phyloP scores from a whole-genome alignment of 2,888 invertebrate species.

The Aporophyla lueneburgensis region DNA sequence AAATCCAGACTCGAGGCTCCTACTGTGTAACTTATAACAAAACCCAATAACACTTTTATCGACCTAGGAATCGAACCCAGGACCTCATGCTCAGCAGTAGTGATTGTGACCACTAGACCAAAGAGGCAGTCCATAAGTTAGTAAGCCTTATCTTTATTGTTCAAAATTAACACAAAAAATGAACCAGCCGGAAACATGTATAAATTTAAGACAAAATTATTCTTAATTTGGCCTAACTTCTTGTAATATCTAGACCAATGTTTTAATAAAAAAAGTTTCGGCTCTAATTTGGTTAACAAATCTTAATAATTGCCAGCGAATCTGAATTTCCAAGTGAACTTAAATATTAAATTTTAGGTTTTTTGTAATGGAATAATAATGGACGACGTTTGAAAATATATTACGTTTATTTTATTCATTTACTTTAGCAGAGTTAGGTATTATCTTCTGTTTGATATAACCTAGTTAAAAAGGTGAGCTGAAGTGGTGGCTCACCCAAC shows the following conservation, averaged over 20 bases:
- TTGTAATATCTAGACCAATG: constrained; percentile 11
- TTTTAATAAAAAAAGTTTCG: constrained; percentile 27
- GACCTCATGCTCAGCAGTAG: neutral
- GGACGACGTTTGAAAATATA: neutral
- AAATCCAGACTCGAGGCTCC: neutral
- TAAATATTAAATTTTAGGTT: constrained; percentile 8
- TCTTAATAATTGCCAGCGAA: constrained; percentile 21
- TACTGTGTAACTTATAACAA: neutral
- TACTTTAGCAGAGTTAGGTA: neutral
- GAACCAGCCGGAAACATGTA: neutral
- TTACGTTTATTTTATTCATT: neutral
- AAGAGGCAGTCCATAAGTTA: neutral
- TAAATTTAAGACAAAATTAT: neutral
- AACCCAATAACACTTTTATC: neutral
- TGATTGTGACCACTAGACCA: neutral
- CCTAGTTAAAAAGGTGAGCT: neutral
- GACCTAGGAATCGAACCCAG: neutral
- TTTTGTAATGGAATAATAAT: neutral
- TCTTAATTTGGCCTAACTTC: neutral
- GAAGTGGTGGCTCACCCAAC: too few relatives aligned
- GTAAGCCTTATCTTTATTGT: neutral
- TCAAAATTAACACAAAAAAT: neutral
- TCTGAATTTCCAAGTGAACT: constrained; percentile 21
- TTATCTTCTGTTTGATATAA: neutral
- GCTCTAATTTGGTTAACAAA: constrained; percentile 37